Evolutionary conservation across 2,113 vertebrate species (phyloP), one percentile per base, ranked within the genome.

Genomic region (Kryptolebias marmoratus): DNA sequence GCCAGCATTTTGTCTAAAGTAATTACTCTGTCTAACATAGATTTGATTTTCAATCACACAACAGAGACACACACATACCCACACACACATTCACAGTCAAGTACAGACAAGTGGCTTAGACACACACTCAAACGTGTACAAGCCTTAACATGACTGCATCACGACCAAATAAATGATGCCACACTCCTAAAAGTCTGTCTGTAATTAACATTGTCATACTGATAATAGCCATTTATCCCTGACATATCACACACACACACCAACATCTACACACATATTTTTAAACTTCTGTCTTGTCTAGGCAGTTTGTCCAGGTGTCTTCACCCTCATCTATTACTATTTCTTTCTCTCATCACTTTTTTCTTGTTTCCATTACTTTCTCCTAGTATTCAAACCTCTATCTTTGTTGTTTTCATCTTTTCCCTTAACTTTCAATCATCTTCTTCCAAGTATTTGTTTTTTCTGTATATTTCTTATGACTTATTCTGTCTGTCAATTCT

Each of bases 141-240:
- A 71, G 67, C 75, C 22, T 22, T 22, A 22, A 78, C 83, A 82
- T 62, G 53, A 73, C 64, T 76, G 68, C 64, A 54, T 59, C 81
- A 61, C 64, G 66, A 71, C 74, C 87, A 86, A 89, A 90, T 86
- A 87, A 90, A 92, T 90, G 88, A 87, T 88, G 80, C 84, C 72
- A 66, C 75, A 81, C 87, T 92, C 83, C 88, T 92, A 88, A 90
- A 90, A 91, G 87, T 87, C 84, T 87, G 84, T 85, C 83, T 86
- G 87, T 92, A 93, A 93, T 93, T 91, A 93, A 92, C 90, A 90
- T 92, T 91, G 92, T 92, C 91, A 92, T 87, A 87, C 77, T 84
- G 91, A 91, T 93, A 90, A 92, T 91, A 88, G 83, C 88, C 90
- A 91, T 91, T 93, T 91, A 91, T 91, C 87, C 88, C 81, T 87